Evolutionary conservation across 2,888 invertebrate species (phyloP).

Genomic region (Psylliodes chrysocephalus): DNA sequence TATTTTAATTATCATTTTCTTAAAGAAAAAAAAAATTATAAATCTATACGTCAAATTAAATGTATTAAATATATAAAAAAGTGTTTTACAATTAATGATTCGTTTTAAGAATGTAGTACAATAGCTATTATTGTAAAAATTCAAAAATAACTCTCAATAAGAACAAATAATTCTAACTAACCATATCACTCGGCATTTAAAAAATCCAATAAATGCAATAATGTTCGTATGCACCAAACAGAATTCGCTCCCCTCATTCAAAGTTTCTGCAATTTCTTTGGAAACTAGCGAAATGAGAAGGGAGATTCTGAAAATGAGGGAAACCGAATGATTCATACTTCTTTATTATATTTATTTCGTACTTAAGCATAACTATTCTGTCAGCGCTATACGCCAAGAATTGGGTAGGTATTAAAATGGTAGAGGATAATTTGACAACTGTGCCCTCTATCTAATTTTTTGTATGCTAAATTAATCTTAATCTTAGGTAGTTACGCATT

Average conservation of each 20-base stretch:
- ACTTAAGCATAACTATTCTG: conserved; percentile 12
- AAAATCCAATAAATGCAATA: conserved; percentile 36
- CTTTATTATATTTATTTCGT: conserved; percentile 52
- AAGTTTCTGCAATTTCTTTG: conserved; percentile 57
- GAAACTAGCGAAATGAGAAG: conserved; percentile 57
- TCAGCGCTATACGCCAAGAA: conserved; percentile 1
- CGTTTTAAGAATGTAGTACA: no score
- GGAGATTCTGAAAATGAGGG: conserved; percentile 60
- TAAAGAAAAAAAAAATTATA: no score
- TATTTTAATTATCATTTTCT: no score
- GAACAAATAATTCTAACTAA: no score
- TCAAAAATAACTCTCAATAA: no score
- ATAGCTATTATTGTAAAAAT: no score
- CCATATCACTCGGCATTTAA: background rate
- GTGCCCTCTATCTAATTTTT: background rate
- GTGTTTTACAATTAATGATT: no score
- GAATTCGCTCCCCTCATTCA: conserved; percentile 44
- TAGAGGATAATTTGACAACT: background rate
- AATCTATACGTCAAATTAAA: no score
- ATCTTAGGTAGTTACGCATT: no score
- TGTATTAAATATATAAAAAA: no score
- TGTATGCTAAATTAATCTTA: no score
- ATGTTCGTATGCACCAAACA: conserved; percentile 53
- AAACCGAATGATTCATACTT: conserved; percentile 62
- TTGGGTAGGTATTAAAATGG: conserved; percentile 3